Conservation (phyloP, 2,888 invertebrate species). For the Taphrorychus bicolor region DNA sequence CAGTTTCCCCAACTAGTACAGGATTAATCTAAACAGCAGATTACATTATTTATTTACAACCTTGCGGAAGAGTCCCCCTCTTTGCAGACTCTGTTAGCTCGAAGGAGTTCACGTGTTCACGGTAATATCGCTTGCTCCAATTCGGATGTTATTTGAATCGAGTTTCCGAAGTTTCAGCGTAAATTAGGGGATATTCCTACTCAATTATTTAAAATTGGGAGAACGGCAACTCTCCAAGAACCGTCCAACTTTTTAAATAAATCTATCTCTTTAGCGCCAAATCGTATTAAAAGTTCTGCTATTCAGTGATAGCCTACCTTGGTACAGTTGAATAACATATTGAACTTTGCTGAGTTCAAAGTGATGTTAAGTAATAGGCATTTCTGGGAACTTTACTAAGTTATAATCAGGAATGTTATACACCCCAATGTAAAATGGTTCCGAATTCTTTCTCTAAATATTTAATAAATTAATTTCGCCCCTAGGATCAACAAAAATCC, state of each 20-base stretch:
- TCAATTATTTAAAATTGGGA: slow-evolving; percentile 10
- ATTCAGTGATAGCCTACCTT: neutral
- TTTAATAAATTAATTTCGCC: neutral
- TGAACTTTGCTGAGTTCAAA: too few species aligned
- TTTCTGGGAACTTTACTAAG: too few species aligned
- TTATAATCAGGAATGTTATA: too few species aligned
- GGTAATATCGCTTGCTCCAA: neutral
- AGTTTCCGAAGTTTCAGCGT: slow-evolving; percentile 9
- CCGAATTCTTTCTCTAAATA: neutral
- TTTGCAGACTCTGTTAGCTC: neutral
- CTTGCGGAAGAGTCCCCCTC: neutral
- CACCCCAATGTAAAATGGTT: too few species aligned
- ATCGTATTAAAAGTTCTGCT: slow-evolving; percentile 5
- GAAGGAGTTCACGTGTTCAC: neutral
- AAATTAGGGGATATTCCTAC: slow-evolving; percentile 8
- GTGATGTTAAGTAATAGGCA: too few species aligned
- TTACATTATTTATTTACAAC: neutral
- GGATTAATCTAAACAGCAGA: too few species aligned
- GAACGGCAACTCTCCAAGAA: slow-evolving; percentile 3
- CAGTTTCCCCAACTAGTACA: too few species aligned
- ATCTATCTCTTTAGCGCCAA: neutral
- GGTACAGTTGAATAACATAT: neutral
- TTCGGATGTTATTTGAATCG: slow-evolving; percentile 10
- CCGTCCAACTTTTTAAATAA: slow-evolving; percentile 4
- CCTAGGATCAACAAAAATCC: neutral